Evolutionary conservation across 2,113 vertebrate genomes (phyloP), one percentile per base, ranked within the genome.

Genomic region (Ageneiosus marmoratus): DNA sequence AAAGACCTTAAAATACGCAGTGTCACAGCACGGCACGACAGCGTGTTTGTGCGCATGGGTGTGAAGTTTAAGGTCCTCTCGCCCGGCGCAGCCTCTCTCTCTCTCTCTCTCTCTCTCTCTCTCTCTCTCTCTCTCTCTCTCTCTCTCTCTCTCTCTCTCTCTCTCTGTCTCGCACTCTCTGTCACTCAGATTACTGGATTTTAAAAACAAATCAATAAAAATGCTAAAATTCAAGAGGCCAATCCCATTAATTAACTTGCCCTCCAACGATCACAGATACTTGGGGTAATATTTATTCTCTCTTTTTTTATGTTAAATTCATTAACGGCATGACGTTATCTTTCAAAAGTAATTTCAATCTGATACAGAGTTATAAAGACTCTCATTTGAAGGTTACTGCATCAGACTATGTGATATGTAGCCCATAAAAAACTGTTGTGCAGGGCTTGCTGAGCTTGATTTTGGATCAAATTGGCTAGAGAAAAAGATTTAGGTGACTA

Each of bases 51-150:
- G 55, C 55, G 53, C 34, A 81, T 67, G 58, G 55, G 86, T 75
- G 87, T 79, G 85, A 88, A 88, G 91, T 65, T 86, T 41, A 93
- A 91, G 91, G 91, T 93, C 88, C 91, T 90, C 88, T 91, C 90
- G 89, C 60, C 90, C 91, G 87, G 92, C 90, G 90, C 93, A n/a
- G n/a, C n/a, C n/a, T n/a, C n/a, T n/a, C n/a, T n/a, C n/a, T n/a
- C n/a, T n/a, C n/a, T n/a, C n/a, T n/a, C n/a, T n/a, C n/a, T n/a
- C n/a, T n/a, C n/a, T n/a, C n/a, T n/a, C n/a, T n/a, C n/a, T 50
- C 37, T 37, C 12, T 24, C 37, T 79, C 44, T 79, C 44, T 27
- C 55, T 60, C 27, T 24, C 53, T 34, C 60, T 65, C 77, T 65
- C n/a, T 50, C 11, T 32, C 77, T 79, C 77, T 65, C 62, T 80